Percentiles rank a stretch among this genome's conserved stretches.
These are phyloP conservation scores for Scartelaos histophorus DNA, from an alignment of 2,113 vertebrate genomes.

Conservation along the genomic window DNA sequence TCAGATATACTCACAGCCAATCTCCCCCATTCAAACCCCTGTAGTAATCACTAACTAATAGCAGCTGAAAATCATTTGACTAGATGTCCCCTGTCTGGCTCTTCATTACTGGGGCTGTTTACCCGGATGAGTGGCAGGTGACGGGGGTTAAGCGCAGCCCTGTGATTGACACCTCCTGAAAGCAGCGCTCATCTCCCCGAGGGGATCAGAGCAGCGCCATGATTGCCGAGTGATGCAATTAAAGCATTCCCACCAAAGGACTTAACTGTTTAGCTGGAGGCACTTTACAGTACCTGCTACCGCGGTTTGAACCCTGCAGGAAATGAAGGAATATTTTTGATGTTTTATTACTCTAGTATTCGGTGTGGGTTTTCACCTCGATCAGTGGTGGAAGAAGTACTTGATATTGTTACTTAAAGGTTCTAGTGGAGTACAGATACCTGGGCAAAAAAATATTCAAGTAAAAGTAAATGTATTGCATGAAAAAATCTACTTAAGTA, in stretches of 20 bases:
- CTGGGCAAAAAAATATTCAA: no score
- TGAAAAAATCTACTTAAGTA: no score
- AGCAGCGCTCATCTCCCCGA: slow-evolving; percentile 30
- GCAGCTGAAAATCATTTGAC: slow-evolving; percentile 2
- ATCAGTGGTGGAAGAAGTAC: no score
- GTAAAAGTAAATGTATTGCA: no score
- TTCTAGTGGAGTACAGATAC: no score
- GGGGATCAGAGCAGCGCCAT: slow-evolving; percentile 38
- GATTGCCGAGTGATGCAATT: slow-evolving; percentile 61
- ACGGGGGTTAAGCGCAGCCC: slow-evolving; percentile 53
- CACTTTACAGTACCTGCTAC: slow-evolving; percentile 23
- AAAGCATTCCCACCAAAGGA: slow-evolving; percentile 55
- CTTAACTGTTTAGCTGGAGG: slow-evolving; percentile 40
- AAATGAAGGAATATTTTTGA: slow-evolving; percentile 33
- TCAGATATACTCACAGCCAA: neutral
- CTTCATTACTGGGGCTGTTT: slow-evolving; percentile 40
- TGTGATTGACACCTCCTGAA: slow-evolving; percentile 62
- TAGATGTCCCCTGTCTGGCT: slow-evolving; percentile 23
- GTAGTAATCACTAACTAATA: slow-evolving; percentile 11
- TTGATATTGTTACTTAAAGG: no score
- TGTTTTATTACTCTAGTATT: slow-evolving; percentile 2
- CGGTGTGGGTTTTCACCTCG: neutral
- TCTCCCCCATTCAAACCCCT: slow-evolving; percentile 2
- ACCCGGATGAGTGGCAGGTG: slow-evolving; percentile 64
- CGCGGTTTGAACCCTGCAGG: slow-evolving; percentile 18